Conservation (phyloP, 2,888 invertebrate genomes). For the Blera fallax region DNA sequence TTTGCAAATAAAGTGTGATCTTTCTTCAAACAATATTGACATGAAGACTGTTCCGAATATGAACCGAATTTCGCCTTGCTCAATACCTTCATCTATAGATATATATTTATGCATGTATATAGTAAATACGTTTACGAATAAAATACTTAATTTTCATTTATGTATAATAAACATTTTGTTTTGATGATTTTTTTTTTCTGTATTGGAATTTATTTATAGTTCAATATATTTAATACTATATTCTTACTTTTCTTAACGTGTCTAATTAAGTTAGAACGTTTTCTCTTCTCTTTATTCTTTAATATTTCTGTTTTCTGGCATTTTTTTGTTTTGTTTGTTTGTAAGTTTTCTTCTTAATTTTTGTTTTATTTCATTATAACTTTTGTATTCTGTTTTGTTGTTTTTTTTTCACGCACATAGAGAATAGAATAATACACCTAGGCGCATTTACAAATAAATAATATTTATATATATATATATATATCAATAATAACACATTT, state of each 20-base stretch:
- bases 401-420: constrained; percentile 34
- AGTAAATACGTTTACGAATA: constrained; percentile 66
- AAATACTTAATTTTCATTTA: constrained; percentile 69
- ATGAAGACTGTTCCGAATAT: neutral
- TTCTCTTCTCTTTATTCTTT: neutral
- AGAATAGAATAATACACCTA: constrained; percentile 60
- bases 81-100: constrained; percentile 73
- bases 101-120: constrained; percentile 61
- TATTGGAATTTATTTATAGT: constrained; percentile 73
- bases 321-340: neutral
- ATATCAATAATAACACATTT: constrained; percentile 76
- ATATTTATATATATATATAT: constrained; percentile 70
- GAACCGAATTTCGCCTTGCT: constrained; percentile 70
- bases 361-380: constrained; percentile 40
- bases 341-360: constrained; percentile 33
- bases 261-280: constrained; percentile 41
- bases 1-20: too few species aligned
- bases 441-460: constrained; percentile 71
- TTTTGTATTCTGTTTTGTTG: constrained; percentile 29
- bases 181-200: constrained; percentile 64
- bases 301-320: constrained; percentile 52
- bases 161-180: constrained; percentile 71
- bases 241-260: constrained; percentile 31
- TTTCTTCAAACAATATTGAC: neutral
- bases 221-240: constrained; percentile 71